Percentiles rank a stretch among this genome's conserved stretches.
Evolutionary conservation across 2,797 vertebrate species (phyloP).

Genomic region (Sebastes glaucus): DNA sequence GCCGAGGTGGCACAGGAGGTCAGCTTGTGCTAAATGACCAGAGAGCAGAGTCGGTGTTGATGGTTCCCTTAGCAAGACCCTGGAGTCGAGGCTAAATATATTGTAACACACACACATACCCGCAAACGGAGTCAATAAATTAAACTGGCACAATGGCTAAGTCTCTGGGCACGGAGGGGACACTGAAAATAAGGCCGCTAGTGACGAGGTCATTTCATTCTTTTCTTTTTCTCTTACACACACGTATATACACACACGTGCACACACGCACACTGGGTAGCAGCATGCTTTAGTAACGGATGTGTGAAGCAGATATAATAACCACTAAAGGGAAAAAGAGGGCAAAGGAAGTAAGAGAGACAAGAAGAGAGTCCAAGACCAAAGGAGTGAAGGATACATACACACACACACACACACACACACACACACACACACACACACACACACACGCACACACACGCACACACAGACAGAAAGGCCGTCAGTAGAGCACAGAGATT

Average conservation of each 20-base stretch:
- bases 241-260: background rate
- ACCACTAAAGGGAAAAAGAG: background rate
- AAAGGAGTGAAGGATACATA: background rate
- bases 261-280: background rate
- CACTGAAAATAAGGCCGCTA: slow-evolving; percentile 50
- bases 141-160: slow-evolving; percentile 43
- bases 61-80: slow-evolving; percentile 41
- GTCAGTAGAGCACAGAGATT: slow-evolving; percentile 9
- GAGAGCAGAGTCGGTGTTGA: slow-evolving; percentile 26
- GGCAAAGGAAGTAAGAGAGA: background rate
- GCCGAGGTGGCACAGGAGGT: slow-evolving; percentile 44
- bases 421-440: background rate
- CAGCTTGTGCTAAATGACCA: slow-evolving; percentile 57
- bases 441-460: no score
- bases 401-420: background rate
- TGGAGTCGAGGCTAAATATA: slow-evolving; percentile 58
- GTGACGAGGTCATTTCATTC: slow-evolving; percentile 43
- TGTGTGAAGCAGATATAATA: background rate
- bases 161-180: slow-evolving; percentile 31
- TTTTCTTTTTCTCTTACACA: background rate
- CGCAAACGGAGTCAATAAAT: slow-evolving; percentile 46
- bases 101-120: slow-evolving; percentile 12
- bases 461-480: slow-evolving; percentile 12
- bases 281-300: background rate
- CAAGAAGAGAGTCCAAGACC: background rate